Conservation (phyloP, 2,888 invertebrate species). For the Pterobdella sp. region DNA sequence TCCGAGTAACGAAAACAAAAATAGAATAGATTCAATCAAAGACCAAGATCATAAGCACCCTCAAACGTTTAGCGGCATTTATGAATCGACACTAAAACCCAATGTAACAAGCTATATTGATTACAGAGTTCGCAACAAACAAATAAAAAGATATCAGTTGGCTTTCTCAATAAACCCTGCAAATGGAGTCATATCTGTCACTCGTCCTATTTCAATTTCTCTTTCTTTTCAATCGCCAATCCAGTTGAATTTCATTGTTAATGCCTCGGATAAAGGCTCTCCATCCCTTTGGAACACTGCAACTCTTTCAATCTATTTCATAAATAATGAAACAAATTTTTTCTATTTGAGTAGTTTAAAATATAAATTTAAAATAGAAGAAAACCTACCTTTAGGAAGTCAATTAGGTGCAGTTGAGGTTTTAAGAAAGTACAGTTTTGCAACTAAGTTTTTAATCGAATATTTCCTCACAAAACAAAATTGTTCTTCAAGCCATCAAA, state of each 20-base stretch:
- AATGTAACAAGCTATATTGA: neutral
- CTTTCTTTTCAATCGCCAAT: neutral
- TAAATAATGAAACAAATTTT: neutral
- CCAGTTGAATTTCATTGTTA: slow-evolving; percentile 9
- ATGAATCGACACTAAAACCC: neutral
- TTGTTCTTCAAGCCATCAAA: neutral
- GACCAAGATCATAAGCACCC: neutral
- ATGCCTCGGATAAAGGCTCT: slow-evolving; percentile 13
- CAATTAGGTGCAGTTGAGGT: neutral
- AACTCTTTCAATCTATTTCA: neutral
- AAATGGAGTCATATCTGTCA: neutral
- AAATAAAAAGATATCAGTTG: neutral
- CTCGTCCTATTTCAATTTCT: neutral
- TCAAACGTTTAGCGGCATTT: neutral
- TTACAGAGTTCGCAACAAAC: neutral
- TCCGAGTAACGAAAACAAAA: neutral
- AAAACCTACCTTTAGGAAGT: slow-evolving; percentile 8
- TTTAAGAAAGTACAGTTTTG: neutral
- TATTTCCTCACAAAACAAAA: slow-evolving; percentile 5
- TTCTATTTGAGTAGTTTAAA: neutral
- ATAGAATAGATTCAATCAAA: neutral
- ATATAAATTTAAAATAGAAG: neutral
- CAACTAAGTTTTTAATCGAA: neutral
- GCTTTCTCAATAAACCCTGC: slow-evolving; percentile 8
- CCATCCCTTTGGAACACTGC: neutral